A percentile compares a stretch with the other conserved stretches of the same genome.
phyloP scores from a whole-genome alignment of 2,888 invertebrate genomes.

The Carabus problematicus region DNA sequence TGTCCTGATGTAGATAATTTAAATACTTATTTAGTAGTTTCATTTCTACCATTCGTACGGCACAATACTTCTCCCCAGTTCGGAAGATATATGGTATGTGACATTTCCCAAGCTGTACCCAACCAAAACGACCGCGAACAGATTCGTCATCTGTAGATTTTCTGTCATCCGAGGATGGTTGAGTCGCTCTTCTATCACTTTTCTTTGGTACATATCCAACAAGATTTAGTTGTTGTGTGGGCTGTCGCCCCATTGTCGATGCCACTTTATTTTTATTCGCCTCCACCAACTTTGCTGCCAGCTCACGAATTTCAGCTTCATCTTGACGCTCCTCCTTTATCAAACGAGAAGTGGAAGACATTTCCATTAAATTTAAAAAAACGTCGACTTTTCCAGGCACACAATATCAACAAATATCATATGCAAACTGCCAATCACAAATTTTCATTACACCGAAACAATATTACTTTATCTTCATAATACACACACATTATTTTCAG shows the following conservation, averaged over 20 bases:
- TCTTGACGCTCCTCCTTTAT: conserved; percentile 80
- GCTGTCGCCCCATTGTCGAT: conserved; percentile 46
- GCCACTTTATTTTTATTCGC: conserved; percentile 75
- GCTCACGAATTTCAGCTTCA: conserved; percentile 85
- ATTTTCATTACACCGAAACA: conserved; percentile 11
- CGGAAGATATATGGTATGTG: conserved; percentile 90
- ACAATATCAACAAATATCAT: conserved; percentile 35
- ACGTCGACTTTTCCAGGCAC: conserved; percentile 4
- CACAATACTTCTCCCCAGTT: conserved; percentile 84
- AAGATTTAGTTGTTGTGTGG: conserved; percentile 64
- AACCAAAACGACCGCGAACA: conserved; percentile 85
- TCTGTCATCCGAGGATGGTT: conserved; percentile 56
- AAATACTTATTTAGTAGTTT: conserved; percentile 90
- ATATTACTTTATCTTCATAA: conserved; percentile 31
- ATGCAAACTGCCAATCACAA: conserved; percentile 25
- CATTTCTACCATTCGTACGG: conserved; percentile 93
- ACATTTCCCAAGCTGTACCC: conserved; percentile 86
- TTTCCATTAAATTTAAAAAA: conserved; percentile 34
- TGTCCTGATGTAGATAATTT: conserved; percentile 86
- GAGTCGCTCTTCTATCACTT: conserved; percentile 49
- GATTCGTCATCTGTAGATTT: conserved; percentile 73
- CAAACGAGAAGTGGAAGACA: conserved; percentile 32
- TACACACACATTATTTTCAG: conserved; percentile 11
- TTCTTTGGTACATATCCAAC: conserved; percentile 65
- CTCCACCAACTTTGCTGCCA: conserved; percentile 88